phyloP scores from a whole-genome alignment of 2,113 vertebrate genomes.

The Melanerpes formicivorus region DNA sequence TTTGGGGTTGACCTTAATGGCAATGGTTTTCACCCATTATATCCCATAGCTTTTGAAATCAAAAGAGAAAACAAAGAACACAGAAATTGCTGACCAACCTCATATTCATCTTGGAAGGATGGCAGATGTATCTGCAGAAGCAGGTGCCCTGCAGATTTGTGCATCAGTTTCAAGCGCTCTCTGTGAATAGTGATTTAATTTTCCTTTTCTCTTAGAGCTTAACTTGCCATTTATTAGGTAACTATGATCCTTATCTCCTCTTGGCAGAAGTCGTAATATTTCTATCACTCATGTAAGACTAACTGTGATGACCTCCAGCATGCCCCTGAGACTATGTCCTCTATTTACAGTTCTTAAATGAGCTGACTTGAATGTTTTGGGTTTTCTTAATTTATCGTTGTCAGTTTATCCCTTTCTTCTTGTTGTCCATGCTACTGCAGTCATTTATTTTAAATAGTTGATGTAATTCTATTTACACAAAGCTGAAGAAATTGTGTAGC shows the following conservation, averaged over 20 bases:
- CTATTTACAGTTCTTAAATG: neutral
- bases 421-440: neutral
- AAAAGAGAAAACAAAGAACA: neutral
- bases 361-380: neutral
- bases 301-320: neutral
- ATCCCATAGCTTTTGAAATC: neutral
- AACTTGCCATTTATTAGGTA: neutral
- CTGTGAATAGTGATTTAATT: neutral
- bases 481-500: neutral
- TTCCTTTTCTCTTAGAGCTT: neutral
- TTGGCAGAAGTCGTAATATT: neutral
- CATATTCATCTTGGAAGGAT: neutral
- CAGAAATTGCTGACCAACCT: neutral
- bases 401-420: neutral
- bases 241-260: neutral
- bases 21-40: neutral
- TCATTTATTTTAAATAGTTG: neutral
- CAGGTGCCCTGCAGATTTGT: neutral
- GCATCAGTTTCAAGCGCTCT: neutral
- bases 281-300: neutral
- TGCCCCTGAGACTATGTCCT: neutral
- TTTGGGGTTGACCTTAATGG: neutral
- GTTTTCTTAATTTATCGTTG: neutral
- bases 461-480: neutral
- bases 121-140: neutral